These are phyloP conservation scores for Blastobasis lacticolella DNA, from an alignment of 2,888 invertebrate genomes.

Conservation along the genomic window DNA sequence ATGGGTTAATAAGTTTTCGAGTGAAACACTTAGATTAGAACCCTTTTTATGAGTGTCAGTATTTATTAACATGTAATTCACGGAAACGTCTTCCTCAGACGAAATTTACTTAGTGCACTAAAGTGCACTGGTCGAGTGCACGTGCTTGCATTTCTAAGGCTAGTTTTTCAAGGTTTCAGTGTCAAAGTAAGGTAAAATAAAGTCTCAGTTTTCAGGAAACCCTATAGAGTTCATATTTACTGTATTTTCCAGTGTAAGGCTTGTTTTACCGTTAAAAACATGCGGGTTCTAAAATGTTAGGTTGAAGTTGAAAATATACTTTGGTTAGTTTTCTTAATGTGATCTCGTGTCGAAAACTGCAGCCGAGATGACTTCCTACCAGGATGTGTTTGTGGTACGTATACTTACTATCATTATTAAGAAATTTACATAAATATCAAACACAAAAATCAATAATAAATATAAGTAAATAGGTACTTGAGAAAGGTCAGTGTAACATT, in stretches of 20 bases:
- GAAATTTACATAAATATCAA: too few relatives aligned
- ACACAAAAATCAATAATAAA: too few relatives aligned
- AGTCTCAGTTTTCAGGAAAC: too few relatives aligned
- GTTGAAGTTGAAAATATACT: constrained; percentile 32
- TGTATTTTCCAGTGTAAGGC: too few relatives aligned
- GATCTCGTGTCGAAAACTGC: constrained; percentile 25
- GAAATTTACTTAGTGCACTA: constrained; percentile 36
- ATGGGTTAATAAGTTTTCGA: constrained; percentile 53
- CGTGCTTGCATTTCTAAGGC: constrained; percentile 69
- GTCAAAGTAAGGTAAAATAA: constrained; percentile 16
- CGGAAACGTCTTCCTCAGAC: constrained; percentile 16
- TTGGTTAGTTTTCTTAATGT: constrained; percentile 47
- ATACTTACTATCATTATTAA: constrained; percentile 10
- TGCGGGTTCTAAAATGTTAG: constrained; percentile 33
- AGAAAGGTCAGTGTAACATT: too few relatives aligned
- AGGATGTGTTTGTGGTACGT: constrained; percentile 66
- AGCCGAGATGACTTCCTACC: constrained; percentile 25
- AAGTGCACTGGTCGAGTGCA: constrained; percentile 59
- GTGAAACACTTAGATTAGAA: constrained; percentile 20
- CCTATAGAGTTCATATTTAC: too few relatives aligned
- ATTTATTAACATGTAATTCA: constrained; percentile 8
- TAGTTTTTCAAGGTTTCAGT: constrained; percentile 45
- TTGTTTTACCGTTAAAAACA: constrained; percentile 23
- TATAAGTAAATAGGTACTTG: too few relatives aligned
- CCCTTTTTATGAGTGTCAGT: constrained; percentile 17